Evolutionary conservation across 2,113 vertebrate species (phyloP).

Genomic region (Equus przewalskii): DNA sequence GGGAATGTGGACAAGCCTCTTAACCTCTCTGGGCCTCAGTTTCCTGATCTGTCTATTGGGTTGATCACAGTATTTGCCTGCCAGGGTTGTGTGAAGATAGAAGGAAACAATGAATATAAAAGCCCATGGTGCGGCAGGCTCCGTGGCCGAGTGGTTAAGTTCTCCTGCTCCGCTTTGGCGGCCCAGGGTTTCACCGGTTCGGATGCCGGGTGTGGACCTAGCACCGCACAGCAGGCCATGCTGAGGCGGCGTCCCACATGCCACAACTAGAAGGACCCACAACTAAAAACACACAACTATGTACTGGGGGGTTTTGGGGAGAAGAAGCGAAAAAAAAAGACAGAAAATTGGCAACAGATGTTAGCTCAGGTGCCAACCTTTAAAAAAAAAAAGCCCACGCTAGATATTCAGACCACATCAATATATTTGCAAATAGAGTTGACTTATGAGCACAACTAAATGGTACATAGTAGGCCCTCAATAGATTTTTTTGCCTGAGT

Average conservation of each 20-base stretch:
- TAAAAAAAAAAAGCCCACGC: neutral
- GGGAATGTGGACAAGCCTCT: neutral
- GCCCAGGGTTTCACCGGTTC: no score
- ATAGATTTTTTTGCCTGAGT: neutral
- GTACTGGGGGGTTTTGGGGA: no score
- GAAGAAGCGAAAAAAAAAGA: no score
- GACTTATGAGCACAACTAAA: neutral
- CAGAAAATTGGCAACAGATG: no score
- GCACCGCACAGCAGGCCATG: no score
- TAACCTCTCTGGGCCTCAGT: neutral
- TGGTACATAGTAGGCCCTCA: neutral
- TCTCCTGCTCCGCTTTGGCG: no score
- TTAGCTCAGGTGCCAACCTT: no score
- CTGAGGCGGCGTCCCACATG: no score
- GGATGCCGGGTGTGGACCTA: no score
- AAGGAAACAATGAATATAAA: neutral
- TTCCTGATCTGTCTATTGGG: neutral
- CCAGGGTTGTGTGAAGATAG: neutral
- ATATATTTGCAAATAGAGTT: neutral
- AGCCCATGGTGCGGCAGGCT: neutral
- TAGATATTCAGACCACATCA: neutral
- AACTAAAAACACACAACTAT: no score
- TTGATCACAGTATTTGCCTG: neutral
- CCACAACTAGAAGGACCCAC: no score
- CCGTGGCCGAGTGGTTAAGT: no score